A percentile compares a stretch with the other conserved stretches of the same genome.
phyloP scores from a whole-genome alignment of 1,140 invertebrate genomes.

The Drosophila hydei region DNA sequence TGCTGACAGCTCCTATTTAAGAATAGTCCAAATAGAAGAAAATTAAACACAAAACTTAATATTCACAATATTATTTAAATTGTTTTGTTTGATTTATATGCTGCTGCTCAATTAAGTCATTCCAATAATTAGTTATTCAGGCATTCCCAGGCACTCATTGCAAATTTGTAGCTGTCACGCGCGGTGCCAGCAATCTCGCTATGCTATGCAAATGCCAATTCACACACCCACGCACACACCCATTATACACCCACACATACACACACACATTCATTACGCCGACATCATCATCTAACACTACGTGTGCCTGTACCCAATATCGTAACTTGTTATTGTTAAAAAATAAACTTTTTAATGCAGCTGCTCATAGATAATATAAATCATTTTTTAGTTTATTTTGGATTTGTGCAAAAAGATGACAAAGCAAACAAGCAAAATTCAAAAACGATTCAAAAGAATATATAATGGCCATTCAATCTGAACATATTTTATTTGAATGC shows the following conservation, averaged over 20 bases:
- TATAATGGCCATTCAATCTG: constrained; percentile 28
- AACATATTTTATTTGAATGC: constrained; percentile 54
- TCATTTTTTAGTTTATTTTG: constrained; percentile 38
- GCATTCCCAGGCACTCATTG: constrained; percentile 37
- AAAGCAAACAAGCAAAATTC: constrained; percentile 78
- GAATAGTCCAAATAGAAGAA: constrained; percentile 21
- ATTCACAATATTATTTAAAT: constrained; percentile 22
- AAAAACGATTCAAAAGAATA: constrained; percentile 37
- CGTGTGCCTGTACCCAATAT: constrained; percentile 36
- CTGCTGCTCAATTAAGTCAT: constrained; percentile 65
- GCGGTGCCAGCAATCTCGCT: constrained; percentile 29
- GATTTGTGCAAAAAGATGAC: constrained; percentile 70
- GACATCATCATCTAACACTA: constrained; percentile 12
- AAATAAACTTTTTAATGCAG: constrained; percentile 64
- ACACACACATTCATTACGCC: constrained; percentile 28
- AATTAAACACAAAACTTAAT: constrained; percentile 27
- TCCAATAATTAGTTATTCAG: constrained; percentile 28
- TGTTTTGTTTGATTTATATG: constrained; percentile 57
- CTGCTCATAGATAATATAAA: constrained; percentile 32
- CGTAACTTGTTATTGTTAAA: constrained; percentile 60
- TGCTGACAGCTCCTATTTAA: constrained; percentile 24
- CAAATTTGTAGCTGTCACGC: constrained; percentile 45
- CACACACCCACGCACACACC: constrained; percentile 17
- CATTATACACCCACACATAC: constrained; percentile 13
- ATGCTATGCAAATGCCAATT: constrained; percentile 33